Evolutionary conservation across 2,113 vertebrate species (phyloP).

Genomic region (Guaruba guarouba): DNA sequence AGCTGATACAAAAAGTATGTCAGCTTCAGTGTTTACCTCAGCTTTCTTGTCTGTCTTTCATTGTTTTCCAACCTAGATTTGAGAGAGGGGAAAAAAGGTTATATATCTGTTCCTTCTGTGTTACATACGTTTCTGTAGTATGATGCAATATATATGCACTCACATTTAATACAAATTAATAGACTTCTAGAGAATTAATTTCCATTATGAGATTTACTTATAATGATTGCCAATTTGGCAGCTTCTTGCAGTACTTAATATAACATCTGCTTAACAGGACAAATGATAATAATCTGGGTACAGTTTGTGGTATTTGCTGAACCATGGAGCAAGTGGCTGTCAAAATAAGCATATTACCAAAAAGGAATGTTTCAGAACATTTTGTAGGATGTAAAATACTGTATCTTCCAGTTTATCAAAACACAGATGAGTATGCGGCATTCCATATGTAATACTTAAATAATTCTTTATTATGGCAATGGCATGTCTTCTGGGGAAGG

Average conservation of each 20-base stretch:
- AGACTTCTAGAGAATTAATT: constrained; percentile 31
- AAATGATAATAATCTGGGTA: neutral
- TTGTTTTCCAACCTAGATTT: neutral
- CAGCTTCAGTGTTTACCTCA: neutral
- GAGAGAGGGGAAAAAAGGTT: neutral
- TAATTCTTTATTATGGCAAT: neutral
- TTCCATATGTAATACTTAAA: neutral
- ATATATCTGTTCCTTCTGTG: neutral
- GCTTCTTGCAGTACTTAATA: constrained; percentile 1
- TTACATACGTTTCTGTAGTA: neutral
- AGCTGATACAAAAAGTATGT: neutral
- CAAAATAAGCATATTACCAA: neutral
- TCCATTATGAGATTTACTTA: constrained; percentile 7
- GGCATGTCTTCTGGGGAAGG: neutral
- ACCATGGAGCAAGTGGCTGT: neutral
- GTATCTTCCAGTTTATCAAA: neutral
- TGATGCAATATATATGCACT: neutral
- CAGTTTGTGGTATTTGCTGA: neutral
- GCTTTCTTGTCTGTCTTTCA: neutral
- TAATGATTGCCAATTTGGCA: constrained; percentile 39
- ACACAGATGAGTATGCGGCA: neutral
- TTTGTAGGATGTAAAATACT: neutral
- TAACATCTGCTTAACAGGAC: constrained; percentile 37
- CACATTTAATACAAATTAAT: constrained; percentile 42
- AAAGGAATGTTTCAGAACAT: neutral